Percentiles rank a stretch among this genome's conserved stretches.
Evolutionary conservation across 2,888 invertebrate species (phyloP).

Genomic region (Noctua janthina): DNA sequence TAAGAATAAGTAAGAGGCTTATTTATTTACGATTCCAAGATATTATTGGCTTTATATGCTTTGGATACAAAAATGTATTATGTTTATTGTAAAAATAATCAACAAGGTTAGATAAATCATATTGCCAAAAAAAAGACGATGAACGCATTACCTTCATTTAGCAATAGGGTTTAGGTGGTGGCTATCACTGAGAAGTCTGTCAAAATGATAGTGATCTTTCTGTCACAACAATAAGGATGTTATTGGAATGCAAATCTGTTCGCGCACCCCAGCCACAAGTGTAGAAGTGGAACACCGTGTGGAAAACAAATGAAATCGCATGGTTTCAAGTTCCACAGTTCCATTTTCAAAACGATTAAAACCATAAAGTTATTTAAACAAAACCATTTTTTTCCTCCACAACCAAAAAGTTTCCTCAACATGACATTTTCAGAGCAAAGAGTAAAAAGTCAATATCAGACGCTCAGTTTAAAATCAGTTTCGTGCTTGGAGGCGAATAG

Average conservation of each 20-base stretch:
- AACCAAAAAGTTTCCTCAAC: neutral
- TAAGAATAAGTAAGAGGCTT: neutral
- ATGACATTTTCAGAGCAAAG: slow-evolving; percentile 15
- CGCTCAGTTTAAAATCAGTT: slow-evolving; percentile 35
- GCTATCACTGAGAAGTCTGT: neutral
- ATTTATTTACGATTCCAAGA: neutral
- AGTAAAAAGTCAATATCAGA: slow-evolving; percentile 18
- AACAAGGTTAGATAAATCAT: neutral
- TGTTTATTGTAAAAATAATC: neutral
- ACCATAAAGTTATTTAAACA: neutral
- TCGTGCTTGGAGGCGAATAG: neutral
- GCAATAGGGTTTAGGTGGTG: neutral
- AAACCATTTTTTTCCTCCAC: neutral
- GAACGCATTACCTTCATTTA: neutral
- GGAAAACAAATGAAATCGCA: neutral
- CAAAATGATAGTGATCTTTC: neutral
- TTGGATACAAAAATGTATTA: neutral
- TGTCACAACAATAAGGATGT: neutral
- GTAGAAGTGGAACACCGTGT: neutral
- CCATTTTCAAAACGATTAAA: slow-evolving; percentile 1
- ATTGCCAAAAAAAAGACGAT: neutral
- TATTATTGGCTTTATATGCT: neutral
- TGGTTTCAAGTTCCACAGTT: neutral
- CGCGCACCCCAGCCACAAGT: too few relatives aligned
- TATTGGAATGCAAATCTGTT: neutral